Evolutionary conservation across 2,113 vertebrate genomes (phyloP), one percentile per base, ranked within the genome.

Genomic region (Notothenia rossii): DNA sequence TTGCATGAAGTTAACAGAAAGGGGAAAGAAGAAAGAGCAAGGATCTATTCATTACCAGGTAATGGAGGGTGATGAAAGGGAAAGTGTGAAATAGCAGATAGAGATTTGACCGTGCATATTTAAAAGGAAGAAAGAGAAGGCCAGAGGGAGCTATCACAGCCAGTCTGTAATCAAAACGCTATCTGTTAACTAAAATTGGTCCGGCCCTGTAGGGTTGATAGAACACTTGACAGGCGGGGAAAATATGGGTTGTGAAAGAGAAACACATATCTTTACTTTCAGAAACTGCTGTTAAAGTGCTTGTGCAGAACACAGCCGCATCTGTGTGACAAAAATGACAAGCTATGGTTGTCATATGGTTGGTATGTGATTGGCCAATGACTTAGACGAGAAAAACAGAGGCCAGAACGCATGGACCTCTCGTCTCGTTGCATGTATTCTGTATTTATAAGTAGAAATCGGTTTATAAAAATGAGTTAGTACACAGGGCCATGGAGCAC

Each of bases 21-120:
- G 18, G 36, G 63, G 48, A 15, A 4, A 67, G 90, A 88, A 90
- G 85, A 85, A 82, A 82, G 84, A 74, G 82, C 54, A 13, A 2
- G 69, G 83, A 86, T 84, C 83, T 79, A 77, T 90, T 93, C 86
- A 94, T 92, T 89, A 92, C 80, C 84, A 79, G 89, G 85, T 93
- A 91, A 93, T 90, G 80, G 85, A 78, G 77, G 54, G 53, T 55
- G 90, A 93, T 94, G 89, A 91, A 92, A 93, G 81, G 73, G 18
- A 48, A 70, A 67, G 86, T 74, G 89, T 87, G 81, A 89, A 89
- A 87, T 79, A 56, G 84, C 81, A 90, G 87, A 84, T 86, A 54
- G 83, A 82, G 83, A 93, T 89, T 91, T 72, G 72, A 85, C 53
- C 25, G 83, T 64, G 83, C 63, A 56, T 81, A 67, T 89, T 86